Evolutionary conservation across 2,113 vertebrate species (phyloP), one percentile per base, ranked within the genome.

Genomic region (Cephalopterus ornatus): DNA sequence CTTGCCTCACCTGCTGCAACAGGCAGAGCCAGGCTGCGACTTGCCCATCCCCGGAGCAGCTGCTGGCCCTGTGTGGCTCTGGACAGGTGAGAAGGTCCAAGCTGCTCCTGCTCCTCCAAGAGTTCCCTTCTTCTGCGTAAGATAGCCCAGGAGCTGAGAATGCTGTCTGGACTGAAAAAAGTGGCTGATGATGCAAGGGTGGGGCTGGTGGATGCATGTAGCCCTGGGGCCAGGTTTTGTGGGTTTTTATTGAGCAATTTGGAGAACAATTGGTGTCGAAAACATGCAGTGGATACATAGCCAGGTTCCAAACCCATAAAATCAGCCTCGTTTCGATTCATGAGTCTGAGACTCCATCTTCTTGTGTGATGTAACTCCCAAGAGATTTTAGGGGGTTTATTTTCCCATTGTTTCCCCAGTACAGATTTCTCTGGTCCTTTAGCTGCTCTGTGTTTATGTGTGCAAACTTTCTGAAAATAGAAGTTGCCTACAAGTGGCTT

Each of bases 371-470:
- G 7, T 9, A 35, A 78, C 22, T 28, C 52, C 46, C 0, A 1
- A 39, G 44, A 14, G 19, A 5, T 30, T 74, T 62, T 6, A n/a
- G 8, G 12, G 12, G 5, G 6, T 5, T 55, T 63, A 15, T 71
- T 74, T 46, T 56, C 20, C 53, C 0, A 0, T 17, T 68, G 37
- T 33, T 86, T 68, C 15, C 9, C 9, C 12, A 28, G 35, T n/a
- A 46, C 6, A 27, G 3, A 10, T 58, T 35, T 27, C 9, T 18
- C 66, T 27, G 12, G 15, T 32, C 26, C n/a, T 28, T 47, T 37
- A 6, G 5, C 11, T 44, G 9, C 30, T 63, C n/a, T 2, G 5
- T 24, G 32, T n/a, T 0, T 16, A 14, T 3, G 1, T 12, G 9
- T 21, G 8, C 3, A 12, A 4, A 5, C 27, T 68, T 56, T 20